Percentiles rank a stretch among this genome's conserved stretches.
Evolutionary conservation across 2,797 vertebrate species (phyloP).

Genomic region (Carcharodon carcharias): DNA sequence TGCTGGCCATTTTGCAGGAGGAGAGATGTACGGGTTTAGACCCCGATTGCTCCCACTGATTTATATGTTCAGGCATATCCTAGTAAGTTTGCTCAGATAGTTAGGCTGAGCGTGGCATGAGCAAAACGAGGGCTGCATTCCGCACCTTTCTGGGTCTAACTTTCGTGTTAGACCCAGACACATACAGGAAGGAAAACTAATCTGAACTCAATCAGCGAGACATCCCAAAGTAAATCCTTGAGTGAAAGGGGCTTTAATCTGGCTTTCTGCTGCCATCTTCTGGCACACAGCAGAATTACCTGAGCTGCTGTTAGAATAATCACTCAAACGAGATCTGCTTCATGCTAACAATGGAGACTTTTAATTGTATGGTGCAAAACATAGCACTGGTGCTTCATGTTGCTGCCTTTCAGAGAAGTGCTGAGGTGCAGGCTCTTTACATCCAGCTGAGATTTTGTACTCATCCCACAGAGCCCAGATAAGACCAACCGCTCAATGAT

Average conservation of each 20-base stretch:
- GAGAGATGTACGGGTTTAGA: background rate
- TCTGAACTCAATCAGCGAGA: background rate
- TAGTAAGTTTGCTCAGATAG: background rate
- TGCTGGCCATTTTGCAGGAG: background rate
- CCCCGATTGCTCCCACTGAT: background rate
- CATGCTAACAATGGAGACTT: background rate
- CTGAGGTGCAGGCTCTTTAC: background rate
- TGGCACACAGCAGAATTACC: background rate
- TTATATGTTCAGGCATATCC: background rate
- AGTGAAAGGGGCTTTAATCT: background rate
- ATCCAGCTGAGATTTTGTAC: background rate
- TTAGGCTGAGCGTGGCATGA: background rate
- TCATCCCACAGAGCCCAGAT: background rate
- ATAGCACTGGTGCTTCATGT: background rate
- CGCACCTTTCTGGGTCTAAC: background rate
- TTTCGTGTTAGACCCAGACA: background rate
- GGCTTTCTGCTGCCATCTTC: background rate
- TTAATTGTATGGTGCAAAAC: background rate
- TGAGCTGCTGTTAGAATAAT: background rate
- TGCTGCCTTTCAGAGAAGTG: background rate
- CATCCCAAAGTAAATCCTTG: background rate
- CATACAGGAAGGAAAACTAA: background rate
- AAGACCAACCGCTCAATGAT: background rate
- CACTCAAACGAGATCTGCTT: background rate
- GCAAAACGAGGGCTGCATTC: background rate